Evolutionary conservation across 2,888 invertebrate genomes (phyloP), one percentile per base, ranked within the genome.

Genomic region (Eupithecia inturbata): DNA sequence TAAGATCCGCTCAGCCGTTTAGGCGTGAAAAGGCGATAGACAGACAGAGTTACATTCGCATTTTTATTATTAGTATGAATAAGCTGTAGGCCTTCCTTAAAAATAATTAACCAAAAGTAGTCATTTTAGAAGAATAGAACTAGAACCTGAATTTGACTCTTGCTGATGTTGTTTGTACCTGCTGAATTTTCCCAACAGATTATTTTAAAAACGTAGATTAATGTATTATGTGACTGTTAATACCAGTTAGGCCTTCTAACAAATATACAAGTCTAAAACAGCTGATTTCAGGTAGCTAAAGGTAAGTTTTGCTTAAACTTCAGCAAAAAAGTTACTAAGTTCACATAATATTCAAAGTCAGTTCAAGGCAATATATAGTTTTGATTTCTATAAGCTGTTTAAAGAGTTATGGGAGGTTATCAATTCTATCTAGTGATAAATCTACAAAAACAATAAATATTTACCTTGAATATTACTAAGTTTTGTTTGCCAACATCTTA

Each of bases 401-500:
- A 60, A 60, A 31, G 31, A 16, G 53, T 22, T 22, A 3, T 53
- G 9, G 28, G 19, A 28, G 1, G 31, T 28, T 31, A 3, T 19
- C 1, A 19, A 62, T 28, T 28, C 1, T 62, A 28, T 60, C 14
- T 28, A 60, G 4, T 28, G 16, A 28, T 28, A 4, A 28, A 6
- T 12, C 10, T 12, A 12, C 28, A 60, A 31, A 31, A 31, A 9
- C 19, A 19, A 64, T 33, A 67, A 73, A 57, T 14, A 67, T 87
- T 87, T 71, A 93, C 94, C 83, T 77, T 87, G 86, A 77, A 94
- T 89, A 81, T 93, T 94, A 76, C 84, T 83, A 2, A 91, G 66
- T 78, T 88, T 91, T n/a, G 78, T 77, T 0, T 84, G 85, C 94
- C 94, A 94, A 0, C 92, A 89, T n/a, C 93, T 79, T 33, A 94